These are phyloP conservation scores for Strix uralensis DNA, from an alignment of 2,113 vertebrate genomes.

Conservation along the genomic window DNA sequence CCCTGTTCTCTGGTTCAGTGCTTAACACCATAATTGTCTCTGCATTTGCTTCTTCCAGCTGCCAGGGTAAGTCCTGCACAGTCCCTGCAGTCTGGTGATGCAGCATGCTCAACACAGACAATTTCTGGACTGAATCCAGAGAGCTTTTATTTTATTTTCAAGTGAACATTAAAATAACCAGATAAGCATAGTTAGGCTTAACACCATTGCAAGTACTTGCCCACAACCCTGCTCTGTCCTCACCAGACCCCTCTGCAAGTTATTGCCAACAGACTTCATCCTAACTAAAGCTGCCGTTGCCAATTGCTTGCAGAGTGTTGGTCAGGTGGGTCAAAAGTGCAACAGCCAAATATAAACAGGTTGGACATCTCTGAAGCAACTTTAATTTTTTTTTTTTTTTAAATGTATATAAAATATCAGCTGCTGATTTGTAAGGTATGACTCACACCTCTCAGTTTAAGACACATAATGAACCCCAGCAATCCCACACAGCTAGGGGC, in stretches of 20 bases:
- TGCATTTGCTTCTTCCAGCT: slow-evolving; percentile 41
- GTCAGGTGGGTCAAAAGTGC: neutral
- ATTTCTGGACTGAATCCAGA: slow-evolving; percentile 31
- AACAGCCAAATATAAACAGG: neutral
- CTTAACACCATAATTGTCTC: slow-evolving; percentile 21
- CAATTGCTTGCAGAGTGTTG: neutral
- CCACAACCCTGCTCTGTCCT: neutral
- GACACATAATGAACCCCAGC: neutral
- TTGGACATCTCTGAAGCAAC: neutral
- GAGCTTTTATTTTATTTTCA: slow-evolving; percentile 14
- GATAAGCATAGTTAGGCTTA: neutral
- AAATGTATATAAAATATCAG: neutral
- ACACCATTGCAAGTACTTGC: neutral
- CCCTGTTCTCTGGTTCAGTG: slow-evolving; percentile 20
- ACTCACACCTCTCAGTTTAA: neutral
- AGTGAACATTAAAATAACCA: neutral
- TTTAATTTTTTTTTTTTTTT: neutral
- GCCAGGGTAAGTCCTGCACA: neutral
- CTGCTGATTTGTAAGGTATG: neutral
- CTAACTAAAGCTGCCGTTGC: neutral
- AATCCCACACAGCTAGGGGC: fast-evolving
- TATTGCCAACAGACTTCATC: neutral
- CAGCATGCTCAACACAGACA: slow-evolving; percentile 4
- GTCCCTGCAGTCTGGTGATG: slow-evolving; percentile 20
- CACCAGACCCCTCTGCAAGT: neutral